Percentiles rank a stretch among this genome's conserved stretches.
These are phyloP conservation scores for Apodemus sylvaticus DNA, from an alignment of 2,113 vertebrate genomes.

Conservation along the genomic window DNA sequence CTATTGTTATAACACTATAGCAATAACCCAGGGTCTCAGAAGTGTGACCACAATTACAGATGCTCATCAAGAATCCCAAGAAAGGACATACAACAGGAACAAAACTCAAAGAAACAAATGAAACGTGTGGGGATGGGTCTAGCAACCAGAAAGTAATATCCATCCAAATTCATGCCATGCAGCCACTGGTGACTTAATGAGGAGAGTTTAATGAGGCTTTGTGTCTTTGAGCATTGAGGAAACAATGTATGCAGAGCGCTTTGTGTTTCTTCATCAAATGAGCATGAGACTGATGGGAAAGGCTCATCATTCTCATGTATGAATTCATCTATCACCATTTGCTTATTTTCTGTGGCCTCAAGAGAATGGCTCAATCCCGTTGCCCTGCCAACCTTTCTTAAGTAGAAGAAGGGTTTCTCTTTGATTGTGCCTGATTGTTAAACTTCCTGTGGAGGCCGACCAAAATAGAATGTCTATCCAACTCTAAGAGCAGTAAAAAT, in stretches of 20 bases:
- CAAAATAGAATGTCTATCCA: conserved; percentile 55
- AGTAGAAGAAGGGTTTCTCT: conserved; percentile 43
- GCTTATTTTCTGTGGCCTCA: conserved; percentile 11
- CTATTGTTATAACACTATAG: not conserved
- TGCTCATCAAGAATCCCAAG: conserved; percentile 52
- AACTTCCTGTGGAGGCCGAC: conserved; percentile 24
- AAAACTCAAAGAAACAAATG: conserved; percentile 40
- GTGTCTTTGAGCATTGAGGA: conserved; percentile 29
- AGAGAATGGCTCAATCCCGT: not conserved
- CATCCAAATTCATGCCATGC: conserved; percentile 52
- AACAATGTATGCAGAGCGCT: not conserved
- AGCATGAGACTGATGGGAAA: not conserved
- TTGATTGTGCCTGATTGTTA: conserved; percentile 22
- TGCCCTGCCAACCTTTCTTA: conserved; percentile 55
- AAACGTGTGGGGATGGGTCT: not conserved
- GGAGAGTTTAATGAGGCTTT: conserved; percentile 50
- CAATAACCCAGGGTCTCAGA: conserved; percentile 11
- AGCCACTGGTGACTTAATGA: conserved; percentile 29
- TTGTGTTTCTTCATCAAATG: conserved; percentile 48
- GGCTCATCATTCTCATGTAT: not conserved
- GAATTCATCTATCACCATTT: conserved; percentile 41
- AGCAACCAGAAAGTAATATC: conserved; percentile 61
- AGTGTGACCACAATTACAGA: conserved; percentile 48
- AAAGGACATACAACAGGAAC: conserved; percentile 21
- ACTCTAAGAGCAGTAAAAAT: not conserved